A percentile compares a stretch with the other conserved stretches of the same genome.
phyloP scores from a whole-genome alignment of 2,113 vertebrate genomes.

The Peromyscus maniculatus region DNA sequence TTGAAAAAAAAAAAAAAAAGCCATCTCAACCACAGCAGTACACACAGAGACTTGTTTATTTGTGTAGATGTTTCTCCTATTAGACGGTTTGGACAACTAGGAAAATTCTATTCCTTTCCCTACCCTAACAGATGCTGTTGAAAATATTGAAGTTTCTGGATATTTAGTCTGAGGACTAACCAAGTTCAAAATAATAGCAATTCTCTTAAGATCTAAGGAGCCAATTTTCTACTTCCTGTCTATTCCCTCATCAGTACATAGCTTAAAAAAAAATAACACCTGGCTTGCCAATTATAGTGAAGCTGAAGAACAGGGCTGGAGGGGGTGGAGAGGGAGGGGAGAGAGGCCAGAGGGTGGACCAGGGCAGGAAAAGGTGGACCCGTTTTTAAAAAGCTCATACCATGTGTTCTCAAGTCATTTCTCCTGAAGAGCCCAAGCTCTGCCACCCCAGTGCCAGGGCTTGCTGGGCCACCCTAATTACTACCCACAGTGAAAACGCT shows the following conservation, averaged over 20 bases:
- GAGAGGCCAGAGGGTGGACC: background rate
- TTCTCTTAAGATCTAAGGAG: slow-evolving; percentile 83
- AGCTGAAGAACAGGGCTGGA: background rate
- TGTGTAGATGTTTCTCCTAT: slow-evolving; percentile 79
- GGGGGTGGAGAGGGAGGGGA: background rate
- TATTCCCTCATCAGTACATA: slow-evolving; percentile 66
- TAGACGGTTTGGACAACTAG: slow-evolving; percentile 76
- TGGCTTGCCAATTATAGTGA: slow-evolving; percentile 68
- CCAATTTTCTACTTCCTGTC: slow-evolving; percentile 84
- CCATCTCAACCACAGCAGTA: background rate
- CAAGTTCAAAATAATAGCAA: slow-evolving; percentile 78
- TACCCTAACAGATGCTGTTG: slow-evolving; percentile 79
- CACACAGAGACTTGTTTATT: background rate
- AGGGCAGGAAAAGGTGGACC: slow-evolving; percentile 70
- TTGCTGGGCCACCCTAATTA: slow-evolving; percentile 63
- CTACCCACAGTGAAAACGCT: slow-evolving; percentile 77
- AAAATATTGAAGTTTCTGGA: slow-evolving; percentile 76
- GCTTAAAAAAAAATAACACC: slow-evolving; percentile 69
- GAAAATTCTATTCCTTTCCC: slow-evolving; percentile 74
- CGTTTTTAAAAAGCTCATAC: slow-evolving; percentile 63
- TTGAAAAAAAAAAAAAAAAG: slow-evolving; percentile 85
- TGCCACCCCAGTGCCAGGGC: background rate
- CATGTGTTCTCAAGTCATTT: slow-evolving; percentile 71
- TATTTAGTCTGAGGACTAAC: slow-evolving; percentile 80
- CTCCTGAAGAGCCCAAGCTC: slow-evolving; percentile 55